Evolutionary conservation across 2,888 invertebrate genomes (phyloP), one percentile per base, ranked within the genome.

Genomic region (Gymnosoma rotundatum): DNA sequence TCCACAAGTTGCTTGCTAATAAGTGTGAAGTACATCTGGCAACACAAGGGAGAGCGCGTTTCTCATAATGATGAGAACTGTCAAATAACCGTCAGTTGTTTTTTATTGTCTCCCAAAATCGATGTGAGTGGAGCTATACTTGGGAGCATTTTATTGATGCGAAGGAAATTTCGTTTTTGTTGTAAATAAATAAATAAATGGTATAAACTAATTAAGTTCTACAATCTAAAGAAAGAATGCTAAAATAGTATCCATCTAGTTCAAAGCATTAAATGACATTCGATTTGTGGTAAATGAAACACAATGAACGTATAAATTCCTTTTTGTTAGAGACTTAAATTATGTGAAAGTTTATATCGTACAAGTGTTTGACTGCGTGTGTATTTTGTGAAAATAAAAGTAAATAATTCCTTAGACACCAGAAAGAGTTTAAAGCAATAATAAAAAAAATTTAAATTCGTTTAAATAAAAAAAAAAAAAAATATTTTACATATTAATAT

Each of bases 51-150:
- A 42, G 42, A 10, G 12, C 42, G 12, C 2, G 12, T 12, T 42
- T 42, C 10, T 21, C 18, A 50, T 18, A 16, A 18, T 7, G 16
- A 58, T 42, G 18, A 61, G 60, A 74, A 12, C 67, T 80, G 79
- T 73, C 79, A 80, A 80, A 67, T 20, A 50, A 38, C 42, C 12
- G n/a, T 42, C 66, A 73, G 66, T 70, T 70, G 69, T 58, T 78
- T 32, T 67, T 73, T 74, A 69, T 36, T 60, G 80, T 69, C 67
- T 69, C 67, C 67, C 74, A 63, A 80, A 80, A 80, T 80, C 80
- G 74, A 80, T 80, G 80, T 67, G 54, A 32, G 66, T 60, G 73
- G 56, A 74, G 67, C 18, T 80, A 12, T 36, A 54, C 20, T 73
- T 18, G 72, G 18, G 16, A 21, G 42, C 45, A 50, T 18, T 72